These are phyloP conservation scores for Amphipyra berbera DNA, from an alignment of 2,888 invertebrate species.

Conservation along the genomic window DNA sequence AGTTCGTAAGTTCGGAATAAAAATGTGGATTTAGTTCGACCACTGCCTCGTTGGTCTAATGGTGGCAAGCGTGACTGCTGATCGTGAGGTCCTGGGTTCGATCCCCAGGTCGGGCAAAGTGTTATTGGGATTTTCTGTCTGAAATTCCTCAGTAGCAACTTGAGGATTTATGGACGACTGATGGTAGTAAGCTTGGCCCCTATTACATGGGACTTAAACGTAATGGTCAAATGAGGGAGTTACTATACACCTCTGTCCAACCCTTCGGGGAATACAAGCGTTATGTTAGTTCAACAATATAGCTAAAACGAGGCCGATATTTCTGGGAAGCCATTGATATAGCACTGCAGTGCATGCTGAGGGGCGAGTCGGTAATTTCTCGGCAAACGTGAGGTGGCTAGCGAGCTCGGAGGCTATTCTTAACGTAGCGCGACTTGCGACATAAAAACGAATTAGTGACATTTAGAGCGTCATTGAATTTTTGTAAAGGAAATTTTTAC, in stretches of 20 bases:
- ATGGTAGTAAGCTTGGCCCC: too few relatives aligned
- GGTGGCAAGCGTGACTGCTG: too few relatives aligned
- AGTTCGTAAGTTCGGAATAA: constrained; percentile 20
- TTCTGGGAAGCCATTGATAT: constrained; percentile 23
- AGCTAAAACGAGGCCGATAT: constrained; percentile 32
- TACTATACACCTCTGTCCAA: too few relatives aligned
- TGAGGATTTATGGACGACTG: too few relatives aligned
- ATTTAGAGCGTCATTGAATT: constrained; percentile 14
- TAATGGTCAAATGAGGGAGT: too few relatives aligned
- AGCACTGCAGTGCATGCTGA: constrained; percentile 51
- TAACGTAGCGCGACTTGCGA: constrained; percentile 5
- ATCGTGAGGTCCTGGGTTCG: too few relatives aligned
- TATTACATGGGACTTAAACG: too few relatives aligned
- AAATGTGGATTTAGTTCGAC: constrained; percentile 28
- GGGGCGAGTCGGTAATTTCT: constrained; percentile 54
- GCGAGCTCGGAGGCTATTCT: constrained; percentile 32
- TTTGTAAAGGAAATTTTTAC: background rate
- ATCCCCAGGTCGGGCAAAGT: too few relatives aligned
- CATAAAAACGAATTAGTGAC: background rate
- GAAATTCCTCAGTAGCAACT: too few relatives aligned
- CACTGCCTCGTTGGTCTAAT: too few relatives aligned
- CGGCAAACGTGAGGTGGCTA: constrained; percentile 48
- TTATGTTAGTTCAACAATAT: constrained; percentile 35
- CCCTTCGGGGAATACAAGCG: too few relatives aligned
- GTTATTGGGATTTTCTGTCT: too few relatives aligned